Conservation (phyloP, 2,888 invertebrate species). For the Dascillus cervinus region DNA sequence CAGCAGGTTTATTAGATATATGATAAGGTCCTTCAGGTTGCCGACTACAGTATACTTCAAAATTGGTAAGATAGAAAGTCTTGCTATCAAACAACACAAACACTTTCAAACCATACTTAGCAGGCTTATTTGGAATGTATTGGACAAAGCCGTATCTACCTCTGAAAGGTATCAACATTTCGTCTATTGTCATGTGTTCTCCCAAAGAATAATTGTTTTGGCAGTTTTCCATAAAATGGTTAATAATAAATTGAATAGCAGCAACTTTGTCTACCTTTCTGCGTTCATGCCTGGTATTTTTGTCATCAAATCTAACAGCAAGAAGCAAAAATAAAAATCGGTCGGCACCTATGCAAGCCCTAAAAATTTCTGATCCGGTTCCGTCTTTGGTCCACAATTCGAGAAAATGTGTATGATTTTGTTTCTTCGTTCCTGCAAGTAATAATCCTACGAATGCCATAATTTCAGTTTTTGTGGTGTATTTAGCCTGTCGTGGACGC, state of each 20-base stretch:
- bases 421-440: slow-evolving; percentile 15
- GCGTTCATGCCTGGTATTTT: slow-evolving; percentile 5
- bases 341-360: slow-evolving; percentile 16
- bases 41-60: slow-evolving; percentile 1
- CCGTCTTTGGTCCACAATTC: slow-evolving; percentile 20
- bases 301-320: slow-evolving; percentile 12
- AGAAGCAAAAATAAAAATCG: slow-evolving; percentile 14
- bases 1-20: background rate
- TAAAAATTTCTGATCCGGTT: slow-evolving; percentile 18
- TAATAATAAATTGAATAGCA: slow-evolving; percentile 2
- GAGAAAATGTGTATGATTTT: slow-evolving; percentile 19
- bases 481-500: slow-evolving; percentile 2
- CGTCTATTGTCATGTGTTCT: slow-evolving; percentile 2
- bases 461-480: background rate
- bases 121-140: slow-evolving; percentile 15
- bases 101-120: slow-evolving; percentile 10
- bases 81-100: slow-evolving; percentile 18
- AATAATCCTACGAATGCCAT: slow-evolving; percentile 1
- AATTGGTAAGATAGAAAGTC: slow-evolving; percentile 5
- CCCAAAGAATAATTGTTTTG: background rate
- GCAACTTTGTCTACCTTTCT: slow-evolving; percentile 4
- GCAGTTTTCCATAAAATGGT: slow-evolving; percentile 6
- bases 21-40: slow-evolving; percentile 3
- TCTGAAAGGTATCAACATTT: slow-evolving; percentile 2
- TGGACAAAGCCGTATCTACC: slow-evolving; percentile 1